Base-by-base conservation (phyloP, 2,797 vertebrate genomes). In the Tenualosa thibaudeaui region DNA sequence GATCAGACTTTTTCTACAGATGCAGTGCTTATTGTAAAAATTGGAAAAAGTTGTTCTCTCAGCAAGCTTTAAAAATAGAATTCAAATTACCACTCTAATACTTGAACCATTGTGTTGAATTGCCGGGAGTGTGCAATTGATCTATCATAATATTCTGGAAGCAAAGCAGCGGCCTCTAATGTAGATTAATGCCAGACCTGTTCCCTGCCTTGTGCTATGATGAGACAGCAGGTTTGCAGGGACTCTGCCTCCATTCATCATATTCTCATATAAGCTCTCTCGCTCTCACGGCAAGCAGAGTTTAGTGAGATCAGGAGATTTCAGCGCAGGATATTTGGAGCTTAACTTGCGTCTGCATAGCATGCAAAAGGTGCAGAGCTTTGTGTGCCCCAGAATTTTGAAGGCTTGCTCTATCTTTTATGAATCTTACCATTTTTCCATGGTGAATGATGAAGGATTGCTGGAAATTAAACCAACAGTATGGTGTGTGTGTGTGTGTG, bases 161-260 rank as follows among this genome's bases (percentile, higher is more conserved):
- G 13, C 37, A 2, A 78, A 17, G 17, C 68, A 22, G 31, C 15
- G 7, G 15, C 37, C 31, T 37, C 31, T 5, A 43, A 37, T 19
- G 68, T 78, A 78, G 71, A 46, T 43, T 22, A 78, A 78, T 46
- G 40, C 40, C 71, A 43, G 71, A 40, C 40, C 71, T 78, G 40
- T 13, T 22, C 22, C 37, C 71, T 46, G 15, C 40, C 22, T 46
- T 78, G 71, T 46, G 37, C 19, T 19, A 17, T 43, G 40, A 78
- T 78, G 71, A 46, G 40, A 78, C 71, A 43, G 71, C 71, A 78
- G 71, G 7, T 78, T 78, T 78, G 71, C 37, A 13, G 31, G 15
- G 12, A 43, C 37, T 19, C 37, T 43, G 40, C 12, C 37, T 19
- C 37, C 40, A 71, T 71, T 15, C 68, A 19, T 43, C 71, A 46